phyloP scores from a whole-genome alignment of 2,797 vertebrate species.

The Paedocypris micromegethes region DNA sequence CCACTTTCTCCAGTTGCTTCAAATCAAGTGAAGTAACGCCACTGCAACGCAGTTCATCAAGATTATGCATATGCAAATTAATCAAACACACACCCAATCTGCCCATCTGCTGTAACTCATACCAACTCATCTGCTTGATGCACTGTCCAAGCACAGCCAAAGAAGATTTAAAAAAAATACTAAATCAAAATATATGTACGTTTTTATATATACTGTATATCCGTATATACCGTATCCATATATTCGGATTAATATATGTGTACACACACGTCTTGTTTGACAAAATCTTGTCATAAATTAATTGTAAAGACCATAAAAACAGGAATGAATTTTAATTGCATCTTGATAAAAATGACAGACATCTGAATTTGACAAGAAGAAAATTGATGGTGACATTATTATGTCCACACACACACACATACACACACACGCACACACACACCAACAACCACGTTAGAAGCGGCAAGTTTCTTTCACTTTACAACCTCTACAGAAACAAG shows the following conservation, averaged over 20 bases:
- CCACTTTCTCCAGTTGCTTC: background rate
- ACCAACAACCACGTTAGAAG: constrained; percentile 15
- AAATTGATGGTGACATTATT: constrained; percentile 17
- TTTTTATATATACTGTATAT: too few species aligned
- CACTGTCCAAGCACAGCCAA: background rate
- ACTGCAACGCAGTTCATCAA: background rate
- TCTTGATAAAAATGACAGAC: constrained; percentile 34
- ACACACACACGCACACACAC: constrained; percentile 12
- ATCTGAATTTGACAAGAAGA: constrained; percentile 15
- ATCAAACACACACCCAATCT: constrained; percentile 3
- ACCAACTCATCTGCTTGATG: constrained; percentile 15
- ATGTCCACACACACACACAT: constrained; percentile 8
- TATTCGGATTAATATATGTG: too few species aligned
- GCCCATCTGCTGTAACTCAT: background rate
- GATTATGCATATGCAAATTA: constrained; percentile 5
- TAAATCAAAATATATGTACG: background rate
- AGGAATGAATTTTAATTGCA: constrained; percentile 36
- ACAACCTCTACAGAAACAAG: too few species aligned
- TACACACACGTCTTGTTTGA: too few species aligned
- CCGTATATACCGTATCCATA: too few species aligned
- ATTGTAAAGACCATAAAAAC: background rate
- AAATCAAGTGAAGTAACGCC: background rate
- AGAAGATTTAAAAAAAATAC: background rate
- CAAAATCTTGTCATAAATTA: too few species aligned
- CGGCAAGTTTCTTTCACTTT: background rate